Conservation (phyloP, 1,140 invertebrate genomes). For the Armadillidium nasatum region DNA sequence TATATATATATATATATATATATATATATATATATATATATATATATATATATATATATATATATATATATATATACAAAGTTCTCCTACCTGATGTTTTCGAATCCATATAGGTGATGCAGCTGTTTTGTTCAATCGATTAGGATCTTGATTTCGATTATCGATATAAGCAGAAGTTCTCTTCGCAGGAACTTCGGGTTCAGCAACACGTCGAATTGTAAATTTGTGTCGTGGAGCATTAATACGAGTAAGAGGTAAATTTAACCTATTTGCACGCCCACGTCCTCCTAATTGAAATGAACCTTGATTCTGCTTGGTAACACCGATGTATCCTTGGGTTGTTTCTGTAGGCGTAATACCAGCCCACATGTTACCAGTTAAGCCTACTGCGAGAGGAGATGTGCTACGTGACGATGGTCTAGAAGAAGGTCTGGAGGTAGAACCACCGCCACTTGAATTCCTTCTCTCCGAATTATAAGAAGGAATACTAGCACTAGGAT, state of each 20-base stretch:
- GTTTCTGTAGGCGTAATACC: neutral
- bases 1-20: neutral
- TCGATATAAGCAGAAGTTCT: neutral
- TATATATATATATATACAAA: neutral
- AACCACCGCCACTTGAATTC: too few species aligned
- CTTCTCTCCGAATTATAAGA: too few species aligned
- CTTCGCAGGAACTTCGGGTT: neutral
- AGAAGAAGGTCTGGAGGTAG: neutral
- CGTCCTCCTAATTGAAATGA: neutral
- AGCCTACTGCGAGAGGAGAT: neutral
- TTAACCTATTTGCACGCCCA: neutral
- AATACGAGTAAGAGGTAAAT: neutral
- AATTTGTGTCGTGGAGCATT: neutral
- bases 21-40: constrained; percentile 15
- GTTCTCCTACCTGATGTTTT: neutral
- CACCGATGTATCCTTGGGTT: neutral
- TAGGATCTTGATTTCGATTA: neutral
- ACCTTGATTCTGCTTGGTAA: neutral
- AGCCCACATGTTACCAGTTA: neutral
- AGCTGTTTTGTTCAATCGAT: neutral
- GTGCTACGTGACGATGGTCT: neutral
- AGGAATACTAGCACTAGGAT: neutral
- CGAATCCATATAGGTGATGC: neutral
- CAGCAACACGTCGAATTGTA: neutral
- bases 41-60: neutral